A percentile compares a stretch with the other conserved stretches of the same genome.
Conservation (phyloP, 1,140 invertebrate genomes). For the Anastrepha obliqua region DNA sequence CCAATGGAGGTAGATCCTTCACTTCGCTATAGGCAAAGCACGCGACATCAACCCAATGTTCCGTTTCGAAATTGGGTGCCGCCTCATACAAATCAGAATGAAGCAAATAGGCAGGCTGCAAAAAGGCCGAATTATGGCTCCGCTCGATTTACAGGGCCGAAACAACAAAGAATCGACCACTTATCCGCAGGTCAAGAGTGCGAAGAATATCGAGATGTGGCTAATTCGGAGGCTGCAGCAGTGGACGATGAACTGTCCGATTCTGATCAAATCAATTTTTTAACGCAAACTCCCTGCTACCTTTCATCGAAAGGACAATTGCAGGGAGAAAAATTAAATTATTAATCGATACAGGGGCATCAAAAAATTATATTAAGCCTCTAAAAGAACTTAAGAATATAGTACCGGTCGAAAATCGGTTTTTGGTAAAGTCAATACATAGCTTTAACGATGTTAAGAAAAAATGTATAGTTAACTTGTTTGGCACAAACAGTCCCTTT, state of each 20-base stretch:
- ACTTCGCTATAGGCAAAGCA: background rate
- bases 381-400: constrained; percentile 41
- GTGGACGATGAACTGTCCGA: background rate
- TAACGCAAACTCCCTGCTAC: constrained; percentile 58
- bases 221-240: background rate
- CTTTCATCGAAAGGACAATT: constrained; percentile 53
- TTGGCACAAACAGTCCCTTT: constrained; percentile 41
- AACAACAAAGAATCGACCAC: background rate
- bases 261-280: constrained; percentile 56
- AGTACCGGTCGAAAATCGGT: constrained; percentile 54
- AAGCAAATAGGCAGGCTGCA: background rate
- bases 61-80: background rate
- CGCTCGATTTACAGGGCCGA: background rate
- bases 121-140: background rate
- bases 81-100: background rate
- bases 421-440: constrained; percentile 55
- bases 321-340: constrained; percentile 57
- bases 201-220: background rate
- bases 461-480: constrained; percentile 56
- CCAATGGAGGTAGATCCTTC: constrained; percentile 32
- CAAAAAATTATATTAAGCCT: constrained; percentile 57
- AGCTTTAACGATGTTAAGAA: constrained; percentile 51
- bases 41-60: background rate
- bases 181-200: background rate
- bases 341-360: background rate